Conservation (phyloP, 2,797 vertebrate species). For the Acanthornis magna region DNA sequence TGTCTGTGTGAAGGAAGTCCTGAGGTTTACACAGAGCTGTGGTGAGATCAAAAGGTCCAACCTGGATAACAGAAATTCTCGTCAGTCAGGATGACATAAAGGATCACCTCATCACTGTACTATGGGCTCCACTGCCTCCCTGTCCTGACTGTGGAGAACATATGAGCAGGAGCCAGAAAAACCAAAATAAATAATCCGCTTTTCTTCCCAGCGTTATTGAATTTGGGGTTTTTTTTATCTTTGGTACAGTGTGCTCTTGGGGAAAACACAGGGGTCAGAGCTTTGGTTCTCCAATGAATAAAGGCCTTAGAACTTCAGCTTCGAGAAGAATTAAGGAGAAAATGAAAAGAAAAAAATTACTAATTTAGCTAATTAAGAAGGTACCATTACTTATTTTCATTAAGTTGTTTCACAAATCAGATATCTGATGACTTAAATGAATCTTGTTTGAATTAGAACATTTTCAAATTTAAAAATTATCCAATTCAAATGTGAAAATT, state of each 20-base stretch:
- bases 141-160: neutral
- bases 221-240: neutral
- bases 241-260: neutral
- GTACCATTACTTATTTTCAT: neutral
- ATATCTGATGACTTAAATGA: neutral
- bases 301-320: neutral
- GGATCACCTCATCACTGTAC: neutral
- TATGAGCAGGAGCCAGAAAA: neutral
- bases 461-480: neutral
- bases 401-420: neutral
- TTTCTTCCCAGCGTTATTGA: neutral
- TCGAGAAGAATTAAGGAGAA: neutral
- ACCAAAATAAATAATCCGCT: neutral
- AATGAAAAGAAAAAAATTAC: neutral
- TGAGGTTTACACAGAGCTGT: slow-evolving; percentile 50
- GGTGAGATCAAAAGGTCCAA: slow-evolving; percentile 54
- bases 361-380: neutral
- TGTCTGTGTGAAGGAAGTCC: slow-evolving; percentile 12
- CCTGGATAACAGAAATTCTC: slow-evolving; percentile 34
- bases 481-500: neutral
- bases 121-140: neutral
- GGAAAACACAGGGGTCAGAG: neutral
- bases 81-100: neutral
- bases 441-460: neutral
- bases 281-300: neutral